Evolutionary conservation across 1,140 invertebrate species (phyloP).

Genomic region (Holotrichia oblita): DNA sequence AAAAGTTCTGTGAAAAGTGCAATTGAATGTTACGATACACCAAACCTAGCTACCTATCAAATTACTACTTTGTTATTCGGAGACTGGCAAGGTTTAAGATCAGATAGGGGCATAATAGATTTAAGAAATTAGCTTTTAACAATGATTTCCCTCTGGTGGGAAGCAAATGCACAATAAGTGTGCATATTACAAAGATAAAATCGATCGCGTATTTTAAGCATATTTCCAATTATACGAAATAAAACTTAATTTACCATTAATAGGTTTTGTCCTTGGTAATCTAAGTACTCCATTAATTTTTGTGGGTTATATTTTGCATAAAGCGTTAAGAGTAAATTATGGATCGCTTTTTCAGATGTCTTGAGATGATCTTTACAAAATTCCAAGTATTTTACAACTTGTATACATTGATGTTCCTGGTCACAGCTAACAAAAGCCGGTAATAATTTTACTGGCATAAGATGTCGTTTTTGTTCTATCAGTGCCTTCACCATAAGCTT

Average conservation of each 20-base stretch:
- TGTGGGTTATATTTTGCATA: constrained; percentile 80
- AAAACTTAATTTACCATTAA: constrained; percentile 58
- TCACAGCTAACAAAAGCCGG: constrained; percentile 80
- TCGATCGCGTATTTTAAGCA: too few relatives aligned
- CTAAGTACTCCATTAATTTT: constrained; percentile 85
- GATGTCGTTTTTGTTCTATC: constrained; percentile 76
- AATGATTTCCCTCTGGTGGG: too few relatives aligned
- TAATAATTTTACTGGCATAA: constrained; percentile 83
- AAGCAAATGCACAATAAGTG: too few relatives aligned
- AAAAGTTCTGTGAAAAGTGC: too few relatives aligned
- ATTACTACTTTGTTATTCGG: too few relatives aligned
- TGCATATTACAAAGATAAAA: too few relatives aligned
- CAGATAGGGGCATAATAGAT: too few relatives aligned
- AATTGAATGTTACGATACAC: too few relatives aligned
- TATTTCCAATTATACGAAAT: too few relatives aligned
- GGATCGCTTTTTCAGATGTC: constrained; percentile 85
- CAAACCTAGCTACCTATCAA: too few relatives aligned
- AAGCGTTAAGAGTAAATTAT: constrained; percentile 91
- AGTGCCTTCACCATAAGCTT: constrained; percentile 82
- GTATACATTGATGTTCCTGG: constrained; percentile 70
- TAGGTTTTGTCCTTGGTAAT: constrained; percentile 77
- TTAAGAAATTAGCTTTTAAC: too few relatives aligned
- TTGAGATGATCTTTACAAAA: constrained; percentile 84
- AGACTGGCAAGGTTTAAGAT: too few relatives aligned
- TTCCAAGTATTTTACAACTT: constrained; percentile 90